Base-by-base conservation (phyloP, 2,888 invertebrate genomes). In the Drosophila mayaguana region DNA sequence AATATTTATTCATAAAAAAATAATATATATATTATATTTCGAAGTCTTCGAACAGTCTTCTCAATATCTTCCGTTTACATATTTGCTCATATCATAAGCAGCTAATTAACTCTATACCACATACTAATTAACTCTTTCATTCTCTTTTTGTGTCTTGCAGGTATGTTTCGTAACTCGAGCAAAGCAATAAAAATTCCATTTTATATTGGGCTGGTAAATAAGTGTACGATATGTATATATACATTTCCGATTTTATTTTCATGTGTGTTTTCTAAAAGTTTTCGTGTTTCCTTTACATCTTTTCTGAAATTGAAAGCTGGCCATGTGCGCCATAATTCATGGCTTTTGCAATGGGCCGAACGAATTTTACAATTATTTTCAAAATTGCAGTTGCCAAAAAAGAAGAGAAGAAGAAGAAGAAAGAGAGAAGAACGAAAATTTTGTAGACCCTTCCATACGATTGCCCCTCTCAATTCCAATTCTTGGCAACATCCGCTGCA, bases 321-420 rank as follows among this genome's bases (percentile, higher is more conserved):
- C 65, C 64, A 67, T 74, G 68, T 83, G 83, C 54, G 64, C 64
- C 46, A 66, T 64, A 69, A 67, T 78, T 85, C 83, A 75, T 78
- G 82, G 57, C 78, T 81, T 63, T 75, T 78, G 72, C 72, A 82
- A 82, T 77, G 77, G 70, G 50, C 81, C 75, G 62, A 75, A 63
- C 56, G 18, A 50, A 80, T 77, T 83, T 80, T 83, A 73, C 78
- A 86, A 82, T 83, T 53, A 64, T 77, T 75, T 80, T 68, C 56
- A 72, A 72, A 63, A 68, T 61, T 75, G 60, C 50, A 69, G 28
- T 64, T 75, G 86, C 82, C 80, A 56, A 56, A 56, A 45, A 56
- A 9, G 42, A 6, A 38, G 25, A 38, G 8, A 6, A 6, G 6
- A 36, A 6, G 36, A 36, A 11, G 1, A 56, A 43, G n/a, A 20